Conservation (phyloP, 2,888 invertebrate species). For the Seira ritae region DNA sequence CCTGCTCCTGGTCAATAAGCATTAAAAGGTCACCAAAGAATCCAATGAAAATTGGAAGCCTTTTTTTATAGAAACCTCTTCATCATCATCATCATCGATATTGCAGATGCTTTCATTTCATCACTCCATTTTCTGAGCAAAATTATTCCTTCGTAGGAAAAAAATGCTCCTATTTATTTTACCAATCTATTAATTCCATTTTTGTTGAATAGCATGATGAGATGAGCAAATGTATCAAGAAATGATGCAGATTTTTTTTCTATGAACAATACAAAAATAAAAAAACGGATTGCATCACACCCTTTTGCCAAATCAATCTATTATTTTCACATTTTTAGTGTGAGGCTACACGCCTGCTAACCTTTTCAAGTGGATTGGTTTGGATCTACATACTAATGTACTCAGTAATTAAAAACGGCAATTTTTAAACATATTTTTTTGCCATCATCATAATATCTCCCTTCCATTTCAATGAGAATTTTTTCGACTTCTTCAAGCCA, state of each 20-base stretch:
- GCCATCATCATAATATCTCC: neutral
- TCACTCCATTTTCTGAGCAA: neutral
- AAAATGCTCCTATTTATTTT: neutral
- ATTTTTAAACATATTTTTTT: too few species aligned
- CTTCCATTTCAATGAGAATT: neutral
- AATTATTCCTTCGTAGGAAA: neutral
- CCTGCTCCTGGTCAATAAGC: neutral
- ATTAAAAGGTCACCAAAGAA: neutral
- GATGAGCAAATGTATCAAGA: neutral
- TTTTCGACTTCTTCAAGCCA: too few species aligned
- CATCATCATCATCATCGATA: neutral
- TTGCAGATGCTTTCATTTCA: conserved; percentile 8
- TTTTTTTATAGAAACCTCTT: neutral
- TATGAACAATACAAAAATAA: neutral
- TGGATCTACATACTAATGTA: too few species aligned
- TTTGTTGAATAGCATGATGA: neutral
- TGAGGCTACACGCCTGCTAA: neutral
- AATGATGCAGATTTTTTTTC: neutral
- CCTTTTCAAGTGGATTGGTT: too few species aligned
- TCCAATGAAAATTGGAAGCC: conserved; percentile 4
- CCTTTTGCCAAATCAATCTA: neutral
- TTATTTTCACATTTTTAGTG: neutral
- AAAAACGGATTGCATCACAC: neutral
- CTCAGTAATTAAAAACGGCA: neutral
- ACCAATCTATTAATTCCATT: neutral